Percentiles rank a stretch among this genome's conserved stretches.
phyloP scores from a whole-genome alignment of 2,113 vertebrate genomes.

The Casuarius casuarius region DNA sequence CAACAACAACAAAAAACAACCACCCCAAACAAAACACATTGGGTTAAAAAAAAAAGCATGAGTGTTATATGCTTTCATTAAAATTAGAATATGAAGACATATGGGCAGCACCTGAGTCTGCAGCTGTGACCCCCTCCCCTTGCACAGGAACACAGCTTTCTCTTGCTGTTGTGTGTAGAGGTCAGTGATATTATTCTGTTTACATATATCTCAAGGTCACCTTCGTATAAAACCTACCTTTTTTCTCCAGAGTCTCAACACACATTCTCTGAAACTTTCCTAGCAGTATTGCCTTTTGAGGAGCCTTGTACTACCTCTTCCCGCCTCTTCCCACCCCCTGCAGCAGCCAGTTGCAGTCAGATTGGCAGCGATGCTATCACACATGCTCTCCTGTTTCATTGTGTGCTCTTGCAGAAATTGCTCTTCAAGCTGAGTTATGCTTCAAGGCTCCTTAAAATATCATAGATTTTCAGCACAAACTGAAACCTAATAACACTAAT shows the following conservation, averaged over 20 bases:
- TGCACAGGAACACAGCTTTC: not conserved
- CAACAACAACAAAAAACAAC: not conserved
- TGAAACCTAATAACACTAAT: constrained; percentile 34
- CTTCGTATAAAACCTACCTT: not conserved
- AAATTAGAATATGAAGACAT: constrained; percentile 22
- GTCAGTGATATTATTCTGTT: not conserved
- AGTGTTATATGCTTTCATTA: not conserved
- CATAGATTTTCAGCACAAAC: constrained; percentile 38
- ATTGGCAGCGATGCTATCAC: not conserved
- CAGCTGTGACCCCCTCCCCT: not conserved
- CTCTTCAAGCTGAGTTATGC: constrained; percentile 6
- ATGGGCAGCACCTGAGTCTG: constrained; percentile 21
- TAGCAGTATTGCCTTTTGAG: not conserved
- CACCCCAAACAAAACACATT: not conserved
- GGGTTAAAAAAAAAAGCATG: not conserved
- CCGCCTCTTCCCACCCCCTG: not conserved
- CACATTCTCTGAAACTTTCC: not conserved
- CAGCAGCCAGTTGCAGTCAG: not conserved
- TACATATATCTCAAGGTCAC: not conserved
- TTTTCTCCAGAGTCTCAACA: not conserved
- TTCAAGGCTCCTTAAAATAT: constrained; percentile 38
- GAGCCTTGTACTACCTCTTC: fast-evolving
- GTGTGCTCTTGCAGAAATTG: not conserved
- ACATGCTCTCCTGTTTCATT: not conserved
- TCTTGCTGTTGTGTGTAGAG: not conserved